Percentiles rank a stretch among this genome's conserved stretches.
phyloP scores from a whole-genome alignment of 1,140 invertebrate genomes.

The Pogonognathellus flavescens region DNA sequence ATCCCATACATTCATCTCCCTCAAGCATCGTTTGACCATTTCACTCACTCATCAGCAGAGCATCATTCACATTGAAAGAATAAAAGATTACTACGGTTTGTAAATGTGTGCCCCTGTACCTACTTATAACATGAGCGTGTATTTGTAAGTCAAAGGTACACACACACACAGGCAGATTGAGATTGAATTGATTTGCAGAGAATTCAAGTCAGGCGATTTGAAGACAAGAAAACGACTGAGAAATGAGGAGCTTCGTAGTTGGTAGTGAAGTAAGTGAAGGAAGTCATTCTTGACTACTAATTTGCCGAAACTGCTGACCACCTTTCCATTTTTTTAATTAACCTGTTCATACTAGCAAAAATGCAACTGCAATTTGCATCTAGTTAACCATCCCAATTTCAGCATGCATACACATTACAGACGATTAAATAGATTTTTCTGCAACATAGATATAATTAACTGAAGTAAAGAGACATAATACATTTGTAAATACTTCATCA shows the following conservation, averaged over 20 bases:
- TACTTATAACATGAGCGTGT: no score
- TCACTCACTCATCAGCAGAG: not conserved
- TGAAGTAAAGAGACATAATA: not conserved
- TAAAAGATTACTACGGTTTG: no score
- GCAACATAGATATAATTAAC: not conserved
- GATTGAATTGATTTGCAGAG: not conserved
- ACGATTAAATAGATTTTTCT: not conserved
- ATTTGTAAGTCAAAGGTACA: not conserved
- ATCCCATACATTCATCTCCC: no score
- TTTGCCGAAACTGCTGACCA: constrained; percentile 8
- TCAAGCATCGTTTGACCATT: no score
- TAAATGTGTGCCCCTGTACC: no score
- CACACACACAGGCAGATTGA: not conserved
- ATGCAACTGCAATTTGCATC: constrained; percentile 26
- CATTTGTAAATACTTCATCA: not conserved
- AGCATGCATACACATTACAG: not conserved
- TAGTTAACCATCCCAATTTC: constrained; percentile 14
- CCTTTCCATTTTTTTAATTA: constrained; percentile 27
- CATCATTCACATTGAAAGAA: not conserved
- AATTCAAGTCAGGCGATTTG: not conserved
- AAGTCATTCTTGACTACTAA: not conserved
- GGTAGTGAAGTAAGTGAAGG: not conserved
- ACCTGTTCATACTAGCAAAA: not conserved
- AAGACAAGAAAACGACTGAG: not conserved
- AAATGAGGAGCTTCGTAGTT: not conserved